Percentiles rank a stretch among this genome's conserved stretches.
These are phyloP conservation scores for Drosophila peninsularis DNA, from an alignment of 2,888 invertebrate species.

Conservation along the genomic window DNA sequence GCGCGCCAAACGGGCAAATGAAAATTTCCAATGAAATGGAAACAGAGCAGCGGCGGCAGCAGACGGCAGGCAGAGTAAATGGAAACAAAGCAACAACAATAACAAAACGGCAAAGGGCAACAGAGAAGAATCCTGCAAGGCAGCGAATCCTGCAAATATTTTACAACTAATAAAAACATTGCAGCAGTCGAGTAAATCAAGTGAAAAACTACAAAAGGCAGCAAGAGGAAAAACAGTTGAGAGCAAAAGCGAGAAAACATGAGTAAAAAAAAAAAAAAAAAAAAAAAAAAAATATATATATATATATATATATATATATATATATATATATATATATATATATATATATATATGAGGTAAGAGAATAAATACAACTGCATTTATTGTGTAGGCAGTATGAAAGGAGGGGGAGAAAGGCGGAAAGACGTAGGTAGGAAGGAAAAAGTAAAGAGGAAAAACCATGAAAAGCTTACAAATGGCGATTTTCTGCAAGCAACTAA, in stretches of 20 bases:
- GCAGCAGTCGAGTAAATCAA: conserved; percentile 70
- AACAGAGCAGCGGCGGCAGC: conserved; percentile 4
- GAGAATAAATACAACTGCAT: conserved; percentile 13
- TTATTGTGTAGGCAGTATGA: conserved; percentile 5
- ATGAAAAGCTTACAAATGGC: conserved; percentile 1
- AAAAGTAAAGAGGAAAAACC: background rate
- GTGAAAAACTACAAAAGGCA: conserved; percentile 56
- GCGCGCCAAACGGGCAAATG: conserved; percentile 52
- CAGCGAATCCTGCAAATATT: conserved; percentile 52
- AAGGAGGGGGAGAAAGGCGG: background rate
- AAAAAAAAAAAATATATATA: no score
- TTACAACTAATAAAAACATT: conserved; percentile 69
- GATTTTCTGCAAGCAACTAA: background rate
- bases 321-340: background rate
- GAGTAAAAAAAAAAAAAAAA: conserved; percentile 9
- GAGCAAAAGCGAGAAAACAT: conserved; percentile 9
- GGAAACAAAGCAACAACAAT: conserved; percentile 10
- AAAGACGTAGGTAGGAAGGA: background rate
- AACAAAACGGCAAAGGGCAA: conserved; percentile 23
- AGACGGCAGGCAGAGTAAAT: conserved; percentile 2
- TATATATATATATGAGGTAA: conserved; percentile 12
- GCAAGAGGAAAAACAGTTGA: conserved; percentile 2
- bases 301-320: background rate
- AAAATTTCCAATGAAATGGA: conserved; percentile 55
- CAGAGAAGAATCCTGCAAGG: conserved; percentile 13